A percentile compares a stretch with the other conserved stretches of the same genome.
phyloP scores from a whole-genome alignment of 1,140 invertebrate genomes.

The Anagrus nilaparvatae region DNA sequence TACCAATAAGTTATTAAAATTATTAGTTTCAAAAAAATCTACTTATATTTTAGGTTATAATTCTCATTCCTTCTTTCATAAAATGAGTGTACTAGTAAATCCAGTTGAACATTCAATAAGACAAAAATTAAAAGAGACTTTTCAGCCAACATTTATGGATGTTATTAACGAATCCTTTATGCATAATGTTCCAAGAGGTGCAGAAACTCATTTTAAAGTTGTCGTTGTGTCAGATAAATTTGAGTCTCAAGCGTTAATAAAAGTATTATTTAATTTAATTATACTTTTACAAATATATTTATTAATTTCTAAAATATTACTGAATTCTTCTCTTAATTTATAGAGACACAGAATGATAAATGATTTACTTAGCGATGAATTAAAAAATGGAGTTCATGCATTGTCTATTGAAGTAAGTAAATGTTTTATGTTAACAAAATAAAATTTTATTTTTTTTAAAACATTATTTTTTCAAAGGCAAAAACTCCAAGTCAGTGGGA shows the following conservation, averaged over 20 bases:
- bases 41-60: constrained; percentile 13
- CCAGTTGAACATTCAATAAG: constrained; percentile 51
- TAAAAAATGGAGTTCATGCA: constrained; percentile 70
- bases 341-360: constrained; percentile 79
- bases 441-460: constrained; percentile 2
- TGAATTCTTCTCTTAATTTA: constrained; percentile 24
- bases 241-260: constrained; percentile 59
- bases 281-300: constrained; percentile 1
- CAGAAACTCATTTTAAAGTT: constrained; percentile 88
- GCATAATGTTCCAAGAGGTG: constrained; percentile 84
- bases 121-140: constrained; percentile 48
- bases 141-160: constrained; percentile 62
- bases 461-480: constrained; percentile 35
- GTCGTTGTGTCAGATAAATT: constrained; percentile 81
- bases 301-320: constrained; percentile 11
- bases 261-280: constrained; percentile 51
- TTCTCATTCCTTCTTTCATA: constrained; percentile 12
- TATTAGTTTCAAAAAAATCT: no score
- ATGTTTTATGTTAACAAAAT: constrained; percentile 3
- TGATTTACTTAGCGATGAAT: constrained; percentile 62
- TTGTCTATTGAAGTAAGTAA: constrained; percentile 65
- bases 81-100: constrained; percentile 25
- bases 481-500: constrained; percentile 66
- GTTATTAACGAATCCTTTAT: constrained; percentile 89
- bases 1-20: no score